These are phyloP conservation scores for Scaptomyza pallida DNA, from an alignment of 1,140 invertebrate genomes.

Conservation along the genomic window DNA sequence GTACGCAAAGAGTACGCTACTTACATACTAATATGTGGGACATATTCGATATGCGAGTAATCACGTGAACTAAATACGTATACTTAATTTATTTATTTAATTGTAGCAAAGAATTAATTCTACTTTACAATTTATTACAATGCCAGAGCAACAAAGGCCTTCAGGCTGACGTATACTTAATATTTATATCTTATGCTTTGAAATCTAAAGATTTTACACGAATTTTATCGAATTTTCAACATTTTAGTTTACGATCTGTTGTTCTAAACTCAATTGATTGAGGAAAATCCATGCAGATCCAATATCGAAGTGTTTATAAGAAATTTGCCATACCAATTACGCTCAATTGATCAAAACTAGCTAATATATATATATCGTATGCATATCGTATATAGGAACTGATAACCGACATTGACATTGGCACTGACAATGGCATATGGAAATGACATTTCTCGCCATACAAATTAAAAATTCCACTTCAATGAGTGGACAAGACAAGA, in stretches of 20 bases:
- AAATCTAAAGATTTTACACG: neutral
- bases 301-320: neutral
- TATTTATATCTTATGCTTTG: neutral
- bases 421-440: constrained; percentile 58
- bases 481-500: constrained; percentile 65
- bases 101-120: too few relatives aligned
- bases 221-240: too few relatives aligned
- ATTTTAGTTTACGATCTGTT: too few relatives aligned
- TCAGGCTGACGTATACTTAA: too few relatives aligned
- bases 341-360: neutral
- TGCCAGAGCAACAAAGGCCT: too few relatives aligned
- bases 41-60: neutral
- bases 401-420: constrained; percentile 29
- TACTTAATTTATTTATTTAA: too few relatives aligned
- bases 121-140: too few relatives aligned
- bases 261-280: too few relatives aligned
- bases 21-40: constrained; percentile 1
- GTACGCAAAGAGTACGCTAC: constrained; percentile 14
- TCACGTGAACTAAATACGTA: too few relatives aligned
- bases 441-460: constrained; percentile 34
- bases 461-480: constrained; percentile 77
- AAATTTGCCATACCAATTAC: neutral
- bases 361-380: too few relatives aligned
- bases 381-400: neutral
- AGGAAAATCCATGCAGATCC: neutral